Evolutionary conservation across 2,113 vertebrate species (phyloP), one percentile per base, ranked within the genome.

Genomic region (Burhinus bistriatus): DNA sequence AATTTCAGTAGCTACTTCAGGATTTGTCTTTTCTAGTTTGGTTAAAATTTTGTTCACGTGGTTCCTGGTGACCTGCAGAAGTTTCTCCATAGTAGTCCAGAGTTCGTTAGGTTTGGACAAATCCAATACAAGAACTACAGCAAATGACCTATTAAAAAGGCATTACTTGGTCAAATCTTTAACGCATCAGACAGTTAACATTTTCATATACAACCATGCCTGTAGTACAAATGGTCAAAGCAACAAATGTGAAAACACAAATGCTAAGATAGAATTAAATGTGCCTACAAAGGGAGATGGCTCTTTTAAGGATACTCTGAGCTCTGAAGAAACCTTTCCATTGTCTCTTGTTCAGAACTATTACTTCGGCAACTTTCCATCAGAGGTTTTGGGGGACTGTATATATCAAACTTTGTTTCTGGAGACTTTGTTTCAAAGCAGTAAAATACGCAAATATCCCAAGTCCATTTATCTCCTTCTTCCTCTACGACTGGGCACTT

Each of bases 41-140:
- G 97, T 94, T 52, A 96, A 96, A 55, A 98, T 96, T 97, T 98
- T 99, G 54, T 99, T 98, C 73, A 99, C 55, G 0, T 99, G 99
- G 49, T 72, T 94, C 84, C 97, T 98, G 68, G 98, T 98, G 83
- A 97, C 98, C 95, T 98, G 98, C 84, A 99, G 96, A 84, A 99
- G 98, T 76, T 95, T 98, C 58, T 99, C 99, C 98, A 99, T 98
- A 40, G 99, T 99, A 45, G 92, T 96, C 99, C 99, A 99, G 62
- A 99, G 98, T n/a, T 97, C 94, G 34, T 98, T 98, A 78, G 99
- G 99, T 95, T 98, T 99, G 38, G 99, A 99, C 85, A 99, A 97
- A 95, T 99, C 99, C 98, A 99, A 65, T 64, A 99, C 97, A 70
- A 99, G 98, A 90, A 99, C 98, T 83, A 98, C 68, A 95, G 99